Evolutionary conservation across 1,140 invertebrate species (phyloP).

Genomic region (Caenorhabditis remanei): DNA sequence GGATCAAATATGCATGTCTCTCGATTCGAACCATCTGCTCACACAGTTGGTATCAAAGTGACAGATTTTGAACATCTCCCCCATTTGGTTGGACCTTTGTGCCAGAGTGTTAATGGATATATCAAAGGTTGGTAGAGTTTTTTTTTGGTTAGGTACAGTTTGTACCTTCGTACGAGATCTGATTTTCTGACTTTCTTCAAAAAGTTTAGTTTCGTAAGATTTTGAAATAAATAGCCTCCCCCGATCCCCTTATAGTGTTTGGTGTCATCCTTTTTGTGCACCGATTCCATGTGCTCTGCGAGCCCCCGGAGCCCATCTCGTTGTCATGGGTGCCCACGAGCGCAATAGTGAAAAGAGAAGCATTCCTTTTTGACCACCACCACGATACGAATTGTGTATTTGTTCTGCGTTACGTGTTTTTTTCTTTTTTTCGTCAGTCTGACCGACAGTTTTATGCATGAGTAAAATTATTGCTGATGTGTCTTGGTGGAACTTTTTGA

Average conservation of each 20-base stretch:
- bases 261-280: conserved; percentile 40
- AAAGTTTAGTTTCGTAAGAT: not conserved
- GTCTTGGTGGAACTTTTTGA: conserved; percentile 51
- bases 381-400: conserved; percentile 24
- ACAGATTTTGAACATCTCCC: conserved; percentile 32
- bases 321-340: conserved; percentile 35
- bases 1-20: conserved; percentile 46
- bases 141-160: not conserved
- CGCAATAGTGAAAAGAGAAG: conserved; percentile 43
- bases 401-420: not conserved
- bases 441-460: conserved; percentile 23
- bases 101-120: conserved; percentile 39
- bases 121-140: not conserved
- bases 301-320: not conserved
- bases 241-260: not conserved
- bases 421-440: not conserved
- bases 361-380: conserved; percentile 44
- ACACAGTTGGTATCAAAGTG: conserved; percentile 40
- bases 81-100: conserved; percentile 40
- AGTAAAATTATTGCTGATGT: conserved; percentile 54
- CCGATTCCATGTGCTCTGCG: not conserved
- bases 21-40: conserved; percentile 42
- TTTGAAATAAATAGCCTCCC: not conserved
- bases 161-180: not conserved
- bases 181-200: too few relatives aligned